Evolutionary conservation across 2,888 invertebrate species (phyloP).

Genomic region (Andrena flavipes): DNA sequence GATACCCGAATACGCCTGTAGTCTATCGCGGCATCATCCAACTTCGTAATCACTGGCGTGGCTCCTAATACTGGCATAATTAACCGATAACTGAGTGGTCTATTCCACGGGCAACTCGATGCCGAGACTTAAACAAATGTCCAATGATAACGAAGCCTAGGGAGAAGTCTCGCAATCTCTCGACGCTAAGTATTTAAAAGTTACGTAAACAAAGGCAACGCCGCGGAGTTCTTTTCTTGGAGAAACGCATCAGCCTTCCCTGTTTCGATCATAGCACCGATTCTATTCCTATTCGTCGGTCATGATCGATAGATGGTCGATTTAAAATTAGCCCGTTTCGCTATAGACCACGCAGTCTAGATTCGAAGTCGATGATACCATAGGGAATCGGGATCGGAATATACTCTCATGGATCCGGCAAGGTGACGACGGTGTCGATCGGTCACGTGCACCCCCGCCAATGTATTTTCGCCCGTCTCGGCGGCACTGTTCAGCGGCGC

Average conservation of each 20-base stretch:
- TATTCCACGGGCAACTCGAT: too few species aligned
- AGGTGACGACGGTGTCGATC: not conserved
- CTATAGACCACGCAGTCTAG: not conserved
- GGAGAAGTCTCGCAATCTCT: too few species aligned
- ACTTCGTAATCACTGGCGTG: not conserved
- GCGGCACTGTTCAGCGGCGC: not conserved
- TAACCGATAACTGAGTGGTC: too few species aligned
- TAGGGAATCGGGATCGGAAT: not conserved
- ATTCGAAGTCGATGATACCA: not conserved
- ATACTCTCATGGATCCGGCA: not conserved
- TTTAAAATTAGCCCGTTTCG: conserved; percentile 40
- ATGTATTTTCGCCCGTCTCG: conserved; percentile 19
- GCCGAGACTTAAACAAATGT: too few species aligned
- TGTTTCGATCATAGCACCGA: conserved; percentile 34
- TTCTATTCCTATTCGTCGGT: conserved; percentile 29
- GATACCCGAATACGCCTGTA: not conserved
- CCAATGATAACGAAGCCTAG: too few species aligned
- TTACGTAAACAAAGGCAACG: not conserved
- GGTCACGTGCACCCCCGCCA: conserved; percentile 8
- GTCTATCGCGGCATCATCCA: not conserved
- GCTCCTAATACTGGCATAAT: too few species aligned
- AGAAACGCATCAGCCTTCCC: conserved; percentile 19
- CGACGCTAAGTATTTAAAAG: not conserved
- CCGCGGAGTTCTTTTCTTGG: not conserved
- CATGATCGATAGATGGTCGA: conserved; percentile 19